Base-by-base conservation (phyloP, 2,888 invertebrate species). In the Phlogophora meticulosa region DNA sequence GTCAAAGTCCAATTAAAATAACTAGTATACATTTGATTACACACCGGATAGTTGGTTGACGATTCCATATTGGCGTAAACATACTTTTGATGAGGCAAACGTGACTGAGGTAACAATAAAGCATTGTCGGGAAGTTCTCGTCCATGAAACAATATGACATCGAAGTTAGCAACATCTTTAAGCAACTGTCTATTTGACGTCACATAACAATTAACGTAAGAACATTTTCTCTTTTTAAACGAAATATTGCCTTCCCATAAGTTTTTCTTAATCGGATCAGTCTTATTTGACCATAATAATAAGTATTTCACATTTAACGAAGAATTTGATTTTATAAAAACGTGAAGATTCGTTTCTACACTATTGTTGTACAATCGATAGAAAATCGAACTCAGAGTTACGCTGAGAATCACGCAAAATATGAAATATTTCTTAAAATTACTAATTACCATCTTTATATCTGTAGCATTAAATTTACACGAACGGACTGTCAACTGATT, bases 1-100 rank as follows among this genome's bases (percentile, higher is more conserved):
- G 91, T 91, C 88, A 87, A 90, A 0, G 91, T 91, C 86, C 88
- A 90, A 70, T 92, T 92, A 43, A 92, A 92, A 49, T 80, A 91
- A 13, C 76, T 76, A 52, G 91, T 78, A 11, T 82, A 88, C 49
- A 53, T 78, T 17, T 72, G 20, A 22, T 86, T 67, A 51, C 88
- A 88, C 0, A 87, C 42, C 0, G 88, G 89, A 58, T 88, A 88
- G 56, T 87, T 77, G 7, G 80, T 76, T 0, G 91, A 72, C 0
- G 92, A 88, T 71, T 92, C 92, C 45, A 87, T 85, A 40, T 78
- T 87, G 3, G 85, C 58, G 15, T 61, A 80, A 22, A 79, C 24
- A 62, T 70, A 80, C 20, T 59, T 66, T 43, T 79, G 78, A 34
- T 86, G 76, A 1, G 78, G 68, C 0, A 82, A 85, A 32, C 94